A percentile compares a stretch with the other conserved stretches of the same genome.
Evolutionary conservation across 1,140 invertebrate species (phyloP).

Genomic region (Octopus sinensis): DNA sequence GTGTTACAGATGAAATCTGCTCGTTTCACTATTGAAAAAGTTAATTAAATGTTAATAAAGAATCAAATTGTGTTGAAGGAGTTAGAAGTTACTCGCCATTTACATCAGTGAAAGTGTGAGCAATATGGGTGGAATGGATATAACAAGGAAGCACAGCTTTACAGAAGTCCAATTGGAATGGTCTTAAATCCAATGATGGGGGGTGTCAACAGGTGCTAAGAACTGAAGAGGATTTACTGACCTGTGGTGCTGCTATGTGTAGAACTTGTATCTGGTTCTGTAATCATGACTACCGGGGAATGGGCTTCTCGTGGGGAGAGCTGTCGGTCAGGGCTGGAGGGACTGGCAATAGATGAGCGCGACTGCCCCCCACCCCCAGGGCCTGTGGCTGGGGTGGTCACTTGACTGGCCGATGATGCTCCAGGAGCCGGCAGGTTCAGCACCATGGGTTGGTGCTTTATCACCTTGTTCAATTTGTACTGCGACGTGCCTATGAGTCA

Average conservation of each 20-base stretch:
- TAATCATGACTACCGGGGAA: conserved; percentile 52
- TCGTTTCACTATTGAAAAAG: too few species aligned
- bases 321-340: conserved; percentile 33
- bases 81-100: too few species aligned
- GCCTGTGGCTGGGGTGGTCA: conserved; percentile 15
- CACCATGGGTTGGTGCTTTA: conserved; percentile 29
- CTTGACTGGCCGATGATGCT: conserved; percentile 18
- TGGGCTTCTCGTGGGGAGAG: conserved; percentile 36
- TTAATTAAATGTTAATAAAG: too few species aligned
- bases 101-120: too few species aligned
- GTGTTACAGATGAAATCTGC: too few species aligned
- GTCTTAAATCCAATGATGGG: too few species aligned
- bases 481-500: conserved; percentile 30
- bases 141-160: too few species aligned
- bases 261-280: conserved; percentile 61
- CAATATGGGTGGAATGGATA: too few species aligned
- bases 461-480: conserved; percentile 31
- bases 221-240: conserved; percentile 24
- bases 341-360: conserved; percentile 23
- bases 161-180: too few species aligned
- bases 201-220: conserved; percentile 1
- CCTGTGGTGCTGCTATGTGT: conserved; percentile 44
- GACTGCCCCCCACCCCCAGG: conserved; percentile 15
- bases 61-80: too few species aligned
- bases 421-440: conserved; percentile 22